A percentile compares a stretch with the other conserved stretches of the same genome.
Conservation (phyloP, 1,140 invertebrate species). For the Leptinotarsa defecta region DNA sequence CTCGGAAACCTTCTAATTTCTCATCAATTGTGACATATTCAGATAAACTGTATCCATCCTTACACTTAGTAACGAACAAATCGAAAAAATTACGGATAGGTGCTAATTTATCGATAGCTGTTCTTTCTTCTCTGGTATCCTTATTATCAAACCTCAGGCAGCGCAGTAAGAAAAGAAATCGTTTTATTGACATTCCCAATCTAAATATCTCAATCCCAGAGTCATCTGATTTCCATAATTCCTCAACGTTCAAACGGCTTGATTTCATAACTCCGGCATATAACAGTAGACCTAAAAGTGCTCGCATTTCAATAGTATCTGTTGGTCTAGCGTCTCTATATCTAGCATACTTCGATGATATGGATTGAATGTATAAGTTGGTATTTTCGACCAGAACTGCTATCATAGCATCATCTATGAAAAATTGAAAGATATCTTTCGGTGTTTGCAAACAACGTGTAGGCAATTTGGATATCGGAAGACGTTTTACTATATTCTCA, state of each 20-base stretch:
- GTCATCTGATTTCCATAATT: slow-evolving; percentile 46
- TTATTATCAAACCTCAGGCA: slow-evolving; percentile 50
- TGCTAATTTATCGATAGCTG: slow-evolving; percentile 47
- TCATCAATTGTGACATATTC: slow-evolving; percentile 56
- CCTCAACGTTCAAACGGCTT: slow-evolving; percentile 42
- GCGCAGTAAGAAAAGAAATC: slow-evolving; percentile 48
- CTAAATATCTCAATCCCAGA: slow-evolving; percentile 43
- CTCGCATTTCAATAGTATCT: slow-evolving; percentile 28
- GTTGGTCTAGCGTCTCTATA: slow-evolving; percentile 6
- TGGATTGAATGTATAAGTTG: slow-evolving; percentile 3
- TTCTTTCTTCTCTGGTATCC: slow-evolving; percentile 44
- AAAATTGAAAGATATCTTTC: background rate
- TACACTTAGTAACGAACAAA: slow-evolving; percentile 49
- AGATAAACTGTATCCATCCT: slow-evolving; percentile 49
- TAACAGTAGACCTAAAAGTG: slow-evolving; percentile 38
- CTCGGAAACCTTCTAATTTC: slow-evolving; percentile 54
- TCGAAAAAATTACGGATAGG: slow-evolving; percentile 53
- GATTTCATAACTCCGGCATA: slow-evolving; percentile 43
- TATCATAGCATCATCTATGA: slow-evolving; percentile 6
- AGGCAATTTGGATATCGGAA: background rate
- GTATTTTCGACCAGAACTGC: slow-evolving; percentile 1
- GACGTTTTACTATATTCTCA: slow-evolving; percentile 8
- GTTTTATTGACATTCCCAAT: slow-evolving; percentile 41
- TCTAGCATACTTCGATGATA: background rate
- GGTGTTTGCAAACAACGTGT: background rate